phyloP scores from a whole-genome alignment of 2,888 invertebrate genomes.

The Smittia aterrima region DNA sequence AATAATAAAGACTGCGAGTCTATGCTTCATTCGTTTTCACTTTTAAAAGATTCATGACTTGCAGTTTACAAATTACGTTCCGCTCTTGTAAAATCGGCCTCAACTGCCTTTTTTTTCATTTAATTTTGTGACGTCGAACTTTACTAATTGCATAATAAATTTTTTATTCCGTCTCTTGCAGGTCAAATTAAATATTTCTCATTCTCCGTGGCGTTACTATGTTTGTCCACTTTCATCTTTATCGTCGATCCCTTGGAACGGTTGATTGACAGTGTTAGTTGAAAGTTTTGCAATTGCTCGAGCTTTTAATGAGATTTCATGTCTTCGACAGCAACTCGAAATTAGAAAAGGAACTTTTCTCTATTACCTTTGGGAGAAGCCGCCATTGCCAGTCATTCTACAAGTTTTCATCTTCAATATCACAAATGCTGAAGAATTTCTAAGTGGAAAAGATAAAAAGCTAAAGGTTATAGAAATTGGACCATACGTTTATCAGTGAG shows the following conservation, averaged over 20 bases:
- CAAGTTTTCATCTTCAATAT: slow-evolving; percentile 74
- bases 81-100: too few species aligned
- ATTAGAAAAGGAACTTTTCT: slow-evolving; percentile 60
- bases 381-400: slow-evolving; percentile 65
- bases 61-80: not conserved
- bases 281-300: not conserved
- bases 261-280: slow-evolving; percentile 29
- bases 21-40: not conserved
- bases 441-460: slow-evolving; percentile 63
- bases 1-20: too few species aligned
- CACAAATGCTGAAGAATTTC: slow-evolving; percentile 71
- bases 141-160: not conserved
- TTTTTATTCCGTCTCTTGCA: not conserved
- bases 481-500: slow-evolving; percentile 80
- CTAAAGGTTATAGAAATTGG: slow-evolving; percentile 71
- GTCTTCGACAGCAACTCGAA: slow-evolving; percentile 28
- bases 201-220: not conserved
- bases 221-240: not conserved
- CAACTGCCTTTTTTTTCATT: too few species aligned
- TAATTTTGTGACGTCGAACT: too few species aligned
- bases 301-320: not conserved
- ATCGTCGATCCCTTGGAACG: slow-evolving; percentile 28
- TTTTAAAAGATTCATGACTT: not conserved
- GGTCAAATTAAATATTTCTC: slow-evolving; percentile 29
- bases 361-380: slow-evolving; percentile 62